Conservation (phyloP, 2,888 invertebrate species). For the Suillia variegata region DNA sequence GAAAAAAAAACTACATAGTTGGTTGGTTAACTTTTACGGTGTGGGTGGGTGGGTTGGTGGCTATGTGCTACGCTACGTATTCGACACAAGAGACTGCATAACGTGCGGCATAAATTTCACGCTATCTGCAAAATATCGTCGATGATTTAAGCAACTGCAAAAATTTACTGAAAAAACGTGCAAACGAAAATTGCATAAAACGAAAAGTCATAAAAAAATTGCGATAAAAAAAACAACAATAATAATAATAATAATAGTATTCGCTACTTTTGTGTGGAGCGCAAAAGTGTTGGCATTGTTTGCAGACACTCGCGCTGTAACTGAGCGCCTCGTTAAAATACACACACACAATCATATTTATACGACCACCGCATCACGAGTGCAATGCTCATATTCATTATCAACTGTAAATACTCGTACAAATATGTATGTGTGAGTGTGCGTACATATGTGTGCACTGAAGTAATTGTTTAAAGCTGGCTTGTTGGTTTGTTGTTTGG, state of each 20-base stretch:
- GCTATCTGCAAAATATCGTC: neutral
- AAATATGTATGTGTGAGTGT: neutral
- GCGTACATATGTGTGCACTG: neutral
- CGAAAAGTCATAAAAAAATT: neutral
- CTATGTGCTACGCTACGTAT: too few relatives aligned
- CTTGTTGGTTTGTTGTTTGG: too few relatives aligned
- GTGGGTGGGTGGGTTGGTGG: too few relatives aligned
- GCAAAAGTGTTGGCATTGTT: too few relatives aligned
- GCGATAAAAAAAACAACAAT: neutral
- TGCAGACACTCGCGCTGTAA: too few relatives aligned
- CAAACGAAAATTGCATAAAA: too few relatives aligned
- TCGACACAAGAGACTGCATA: neutral
- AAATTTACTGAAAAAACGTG: neutral
- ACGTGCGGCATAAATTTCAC: neutral
- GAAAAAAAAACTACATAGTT: too few relatives aligned
- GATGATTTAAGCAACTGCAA: neutral
- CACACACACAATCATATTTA: neutral
- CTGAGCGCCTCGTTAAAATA: too few relatives aligned
- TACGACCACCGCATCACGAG: neutral
- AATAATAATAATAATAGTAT: too few relatives aligned
- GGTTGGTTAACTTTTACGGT: too few relatives aligned
- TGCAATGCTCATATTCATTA: neutral
- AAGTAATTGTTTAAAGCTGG: too few relatives aligned
- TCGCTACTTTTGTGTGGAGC: too few relatives aligned
- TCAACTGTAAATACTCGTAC: neutral